Percentiles rank a stretch among this genome's conserved stretches.
These are phyloP conservation scores for Cyphomyrmex costatus DNA, from an alignment of 1,140 invertebrate genomes.

Conservation along the genomic window DNA sequence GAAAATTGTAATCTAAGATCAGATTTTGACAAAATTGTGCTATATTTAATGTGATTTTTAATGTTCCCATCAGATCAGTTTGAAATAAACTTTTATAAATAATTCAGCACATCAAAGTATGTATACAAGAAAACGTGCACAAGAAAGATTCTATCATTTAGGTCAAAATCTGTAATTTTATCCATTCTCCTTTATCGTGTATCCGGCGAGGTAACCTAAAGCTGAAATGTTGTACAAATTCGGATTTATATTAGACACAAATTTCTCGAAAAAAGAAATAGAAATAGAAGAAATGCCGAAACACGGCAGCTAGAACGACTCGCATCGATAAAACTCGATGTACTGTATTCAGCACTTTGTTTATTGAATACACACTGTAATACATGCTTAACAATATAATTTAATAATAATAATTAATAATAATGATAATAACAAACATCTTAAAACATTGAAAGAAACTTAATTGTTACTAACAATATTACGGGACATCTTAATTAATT, in stretches of 20 bases:
- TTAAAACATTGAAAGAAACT: too few relatives aligned
- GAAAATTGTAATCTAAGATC: too few relatives aligned
- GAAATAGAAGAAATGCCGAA: too few relatives aligned
- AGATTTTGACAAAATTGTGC: too few relatives aligned
- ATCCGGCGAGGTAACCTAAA: constrained; percentile 5
- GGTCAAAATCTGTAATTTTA: too few relatives aligned
- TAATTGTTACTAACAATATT: neutral
- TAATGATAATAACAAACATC: neutral
- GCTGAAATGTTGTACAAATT: constrained; percentile 29
- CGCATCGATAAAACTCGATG: constrained; percentile 12
- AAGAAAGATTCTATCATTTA: too few relatives aligned
- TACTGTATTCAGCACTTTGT: neutral
- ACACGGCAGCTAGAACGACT: neutral
- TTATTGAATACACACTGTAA: neutral
- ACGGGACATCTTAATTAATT: neutral
- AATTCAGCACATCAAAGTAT: too few relatives aligned
- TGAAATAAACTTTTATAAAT: too few relatives aligned
- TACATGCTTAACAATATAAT: neutral
- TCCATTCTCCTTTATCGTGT: too few relatives aligned
- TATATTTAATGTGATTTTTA: too few relatives aligned
- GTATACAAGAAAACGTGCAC: too few relatives aligned
- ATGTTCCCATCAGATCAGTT: too few relatives aligned
- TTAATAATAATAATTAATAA: neutral
- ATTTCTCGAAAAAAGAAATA: constrained; percentile 40
- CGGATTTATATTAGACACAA: constrained; percentile 44